Evolutionary conservation across 1,140 invertebrate species (phyloP), one percentile per base, ranked within the genome.

Genomic region (Stegodyphus mimosarum): DNA sequence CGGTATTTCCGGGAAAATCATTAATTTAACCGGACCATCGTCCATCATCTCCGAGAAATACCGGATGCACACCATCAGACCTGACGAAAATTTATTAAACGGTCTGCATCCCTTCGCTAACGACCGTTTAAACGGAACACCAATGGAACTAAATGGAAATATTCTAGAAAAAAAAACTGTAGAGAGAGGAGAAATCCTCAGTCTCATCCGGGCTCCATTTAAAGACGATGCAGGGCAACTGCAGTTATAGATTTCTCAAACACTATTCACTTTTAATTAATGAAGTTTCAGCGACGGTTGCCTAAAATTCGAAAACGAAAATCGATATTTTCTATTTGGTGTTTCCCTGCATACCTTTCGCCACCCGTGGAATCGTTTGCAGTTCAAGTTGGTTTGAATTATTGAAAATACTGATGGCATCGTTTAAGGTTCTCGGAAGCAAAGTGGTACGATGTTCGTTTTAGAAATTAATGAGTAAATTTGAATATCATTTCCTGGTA

Each of bases 321-420:
- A 73, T 73, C 71, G 51, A 73, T 73, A 73, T 51, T 73, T 73
- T 73, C 71, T 73, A 73, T 73, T 52, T 73, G 9, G 71, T 13
- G 7, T 33, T 33, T 33, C 33, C 33, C 33, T 33, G 33, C 33
- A 33, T 33, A 33, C 33, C 33, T 33, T 33, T 33, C 33, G 33
- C 33, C 33, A 33, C 33, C 33, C 33, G 33, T 33, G 33, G 33
- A 33, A 33, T 33, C 33, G 33, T 33, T 33, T 33, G 33, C 33
- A 33, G 33, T 33, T 33, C 33, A 33, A 33, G 33, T 33, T 33
- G 33, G 33, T 33, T 33, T 33, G 33, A 33, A 33, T 33, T 33
- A 33, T 33, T 33, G 33, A 33, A 33, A 33, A 33, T 33, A 33
- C 33, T 33, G 33, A 33, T 33, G 33, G 33, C 33, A 33, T 33